phyloP scores from a whole-genome alignment of 2,113 vertebrate species.

The Anolis carolinensis region DNA sequence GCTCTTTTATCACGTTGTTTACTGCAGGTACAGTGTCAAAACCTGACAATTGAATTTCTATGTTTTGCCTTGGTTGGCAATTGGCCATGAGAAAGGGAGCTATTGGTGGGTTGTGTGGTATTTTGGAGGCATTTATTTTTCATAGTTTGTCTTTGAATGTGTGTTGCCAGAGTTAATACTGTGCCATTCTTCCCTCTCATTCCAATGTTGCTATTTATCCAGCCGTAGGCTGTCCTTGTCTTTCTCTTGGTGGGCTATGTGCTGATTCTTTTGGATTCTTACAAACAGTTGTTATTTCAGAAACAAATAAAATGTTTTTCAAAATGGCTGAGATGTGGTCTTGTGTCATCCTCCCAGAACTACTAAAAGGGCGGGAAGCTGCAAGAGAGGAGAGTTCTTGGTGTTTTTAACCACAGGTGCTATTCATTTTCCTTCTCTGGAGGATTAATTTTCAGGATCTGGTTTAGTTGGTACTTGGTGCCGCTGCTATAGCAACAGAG shows the following conservation, averaged over 20 bases:
- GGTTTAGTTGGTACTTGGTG: accelerated
- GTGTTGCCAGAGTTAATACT: background rate
- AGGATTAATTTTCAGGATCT: conserved; percentile 21
- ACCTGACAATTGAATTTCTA: too few species aligned
- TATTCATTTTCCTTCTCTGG: conserved; percentile 44
- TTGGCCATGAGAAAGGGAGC: background rate
- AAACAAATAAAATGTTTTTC: background rate
- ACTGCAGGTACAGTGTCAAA: too few species aligned
- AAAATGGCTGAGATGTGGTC: conserved; percentile 27
- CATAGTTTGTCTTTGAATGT: background rate
- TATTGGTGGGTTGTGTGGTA: accelerated
- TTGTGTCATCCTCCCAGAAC: conserved; percentile 37
- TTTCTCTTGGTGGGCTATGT: conserved; percentile 17
- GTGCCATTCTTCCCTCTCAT: background rate
- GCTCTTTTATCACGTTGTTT: too few species aligned
- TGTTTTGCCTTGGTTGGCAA: too few species aligned
- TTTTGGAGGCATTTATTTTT: background rate
- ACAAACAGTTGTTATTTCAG: background rate
- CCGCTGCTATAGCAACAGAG: conserved; percentile 39
- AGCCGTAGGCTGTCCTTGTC: conserved; percentile 23
- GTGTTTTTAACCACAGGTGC: conserved; percentile 28
- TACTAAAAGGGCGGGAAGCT: background rate
- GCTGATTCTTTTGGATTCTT: conserved; percentile 16
- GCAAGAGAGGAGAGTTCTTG: background rate
- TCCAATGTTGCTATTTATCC: conserved; percentile 5